Evolutionary conservation across 92 coral and sea anemone genomes (phyloP), one percentile per base, ranked within the genome.

Genomic region (Siderastrea radians): DNA sequence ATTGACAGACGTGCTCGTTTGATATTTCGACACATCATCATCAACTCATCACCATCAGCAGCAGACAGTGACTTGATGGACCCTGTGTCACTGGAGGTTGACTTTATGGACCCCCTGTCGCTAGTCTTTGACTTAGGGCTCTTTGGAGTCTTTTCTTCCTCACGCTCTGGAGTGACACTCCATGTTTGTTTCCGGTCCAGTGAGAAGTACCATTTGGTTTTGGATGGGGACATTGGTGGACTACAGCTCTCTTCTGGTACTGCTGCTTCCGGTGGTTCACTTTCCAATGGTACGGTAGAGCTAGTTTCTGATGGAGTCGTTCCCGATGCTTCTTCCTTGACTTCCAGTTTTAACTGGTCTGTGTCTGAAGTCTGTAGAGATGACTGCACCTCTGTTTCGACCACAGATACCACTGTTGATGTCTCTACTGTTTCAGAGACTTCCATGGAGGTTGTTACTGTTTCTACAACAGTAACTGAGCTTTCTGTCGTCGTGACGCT

Each of bases 1-100:
- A 97, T 83, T 44, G 91, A 87, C 75, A 97, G 58, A 57, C 93
- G 95, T 14, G 99, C 98, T 51, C 88, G 88, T 77, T 86, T 95
- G 60, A 97, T 92, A 57, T 88, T 87, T 16, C 92, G 93, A 51
- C 90, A 95, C 86, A 97, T 73, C 43, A 73, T 86, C 77, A 93
- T 49, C 64, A 97, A 69, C 74, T 97, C 95, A 84, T 97, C 99
- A 60, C 91, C 93, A 1, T 86, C 89, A 14, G 90, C 81, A 52
- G 70, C 63, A 15, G 38, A 48, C 4, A 26, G 48, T 5, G 76
- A 72, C 63, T 88, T 82, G 14, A 53, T 67, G 13, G 85, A 67
- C 26, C n/a, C 53, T 70, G 57, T 58, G 57, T 82, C 78, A 53
- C 81, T 84, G 53, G 45, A 17, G 2, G 53, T 60, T 1, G 83